phyloP scores from a whole-genome alignment of 2,797 vertebrate species.

The Phrynocephalus guinanensis region DNA sequence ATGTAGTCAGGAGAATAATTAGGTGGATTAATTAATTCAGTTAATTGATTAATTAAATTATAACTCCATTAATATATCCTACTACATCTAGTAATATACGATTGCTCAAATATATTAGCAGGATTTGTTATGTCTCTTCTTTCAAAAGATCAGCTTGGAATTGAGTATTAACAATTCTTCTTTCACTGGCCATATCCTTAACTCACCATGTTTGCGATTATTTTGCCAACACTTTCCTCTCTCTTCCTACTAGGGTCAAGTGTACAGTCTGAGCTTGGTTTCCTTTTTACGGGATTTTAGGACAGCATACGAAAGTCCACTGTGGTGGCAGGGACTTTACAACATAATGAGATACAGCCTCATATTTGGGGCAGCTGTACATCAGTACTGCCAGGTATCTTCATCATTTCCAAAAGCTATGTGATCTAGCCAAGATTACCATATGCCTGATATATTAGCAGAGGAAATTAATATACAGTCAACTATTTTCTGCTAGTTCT shows the following conservation, averaged over 20 bases:
- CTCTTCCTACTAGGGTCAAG: slow-evolving; percentile 24
- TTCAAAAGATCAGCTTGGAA: slow-evolving; percentile 32
- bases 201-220: not conserved
- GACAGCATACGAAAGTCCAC: slow-evolving; percentile 2
- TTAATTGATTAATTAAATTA: slow-evolving; percentile 9
- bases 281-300: fast-evolving
- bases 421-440: slow-evolving; percentile 59
- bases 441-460: slow-evolving; percentile 56
- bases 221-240: slow-evolving; percentile 9
- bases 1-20: slow-evolving; percentile 55
- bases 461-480: not conserved
- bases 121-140: slow-evolving; percentile 34
- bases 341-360: slow-evolving; percentile 46
- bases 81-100: slow-evolving; percentile 37
- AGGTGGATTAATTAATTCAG: not conserved
- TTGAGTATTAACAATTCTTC: slow-evolving; percentile 15
- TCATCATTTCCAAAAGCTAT: slow-evolving; percentile 56
- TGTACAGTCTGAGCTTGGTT: not conserved
- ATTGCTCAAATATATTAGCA: slow-evolving; percentile 2
- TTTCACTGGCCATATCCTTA: not conserved
- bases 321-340: slow-evolving; percentile 41
- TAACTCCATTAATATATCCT: slow-evolving; percentile 45
- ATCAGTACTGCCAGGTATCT: slow-evolving; percentile 65
- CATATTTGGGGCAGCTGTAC: slow-evolving; percentile 51
- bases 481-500: not conserved